Base-by-base conservation (phyloP, 2,888 invertebrate genomes). In the Spodoptera littoralis region DNA sequence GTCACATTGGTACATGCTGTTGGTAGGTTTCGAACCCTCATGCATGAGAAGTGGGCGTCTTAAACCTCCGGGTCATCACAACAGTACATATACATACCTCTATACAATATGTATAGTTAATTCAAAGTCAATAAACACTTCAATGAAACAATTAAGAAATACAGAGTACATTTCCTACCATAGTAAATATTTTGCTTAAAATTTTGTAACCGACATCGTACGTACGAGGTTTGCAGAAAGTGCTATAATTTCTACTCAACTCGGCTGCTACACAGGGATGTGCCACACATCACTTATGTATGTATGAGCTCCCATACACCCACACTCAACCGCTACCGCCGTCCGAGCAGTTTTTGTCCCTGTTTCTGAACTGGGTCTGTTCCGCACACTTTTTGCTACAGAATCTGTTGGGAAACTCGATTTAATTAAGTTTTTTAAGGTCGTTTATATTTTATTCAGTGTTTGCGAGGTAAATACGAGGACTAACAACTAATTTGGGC, bases 341-440 rank as follows among this genome's bases (percentile, higher is more conserved):
- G 49, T 9, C 27, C 50, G 47, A 30, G 8, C 41, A 51, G 47
- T 55, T 65, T 67, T 65, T 72, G 50, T 18, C 12, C 9, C 22
- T 48, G 27, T 65, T 51, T 9, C 46, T 8, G 36, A 65, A 72
- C 54, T 72, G 54, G 66, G 24, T 54, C 43, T 43, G 46, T 3
- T 42, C 2, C 18, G n/a, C 47, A 61, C 50, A 49, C 12, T 61
- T 65, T 70, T 70, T 62, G 43, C 22, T 11, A 30, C 36, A 36
- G 36, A 36, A 36, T 41, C 18, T 12, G 12, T 36, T 36, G 36
- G 36, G 36, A 27, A 70, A 52, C 44, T 24, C 27, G 43, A 44
- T 48, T 30, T 9, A 51, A 70, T 27, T 30, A 22, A 54, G 44
- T 54, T 46, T 45, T 30, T 18, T 53, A 60, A 69, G 36, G 41